A percentile compares a stretch with the other conserved stretches of the same genome.
phyloP scores from a whole-genome alignment of 2,888 invertebrate genomes.

The Epinotia brunnichana region DNA sequence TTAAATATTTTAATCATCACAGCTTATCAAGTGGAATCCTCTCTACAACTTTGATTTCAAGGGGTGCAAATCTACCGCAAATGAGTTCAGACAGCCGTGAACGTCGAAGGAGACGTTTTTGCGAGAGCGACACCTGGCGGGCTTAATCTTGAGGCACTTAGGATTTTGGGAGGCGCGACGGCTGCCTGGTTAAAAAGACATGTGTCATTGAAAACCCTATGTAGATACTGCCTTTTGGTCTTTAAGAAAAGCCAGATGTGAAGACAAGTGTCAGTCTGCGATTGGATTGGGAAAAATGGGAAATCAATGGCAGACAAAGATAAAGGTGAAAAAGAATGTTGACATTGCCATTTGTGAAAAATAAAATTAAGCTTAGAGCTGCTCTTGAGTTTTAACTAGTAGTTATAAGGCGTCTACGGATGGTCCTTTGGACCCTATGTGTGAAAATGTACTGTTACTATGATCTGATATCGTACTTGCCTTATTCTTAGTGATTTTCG shows the following conservation, averaged over 20 bases:
- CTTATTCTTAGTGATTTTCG: too few species aligned
- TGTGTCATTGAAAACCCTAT: slow-evolving; percentile 9
- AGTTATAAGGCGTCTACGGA: too few species aligned
- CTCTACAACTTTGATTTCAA: slow-evolving; percentile 50
- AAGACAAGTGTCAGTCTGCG: slow-evolving; percentile 20
- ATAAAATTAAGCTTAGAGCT: not conserved
- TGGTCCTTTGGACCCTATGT: too few species aligned
- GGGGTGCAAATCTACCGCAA: slow-evolving; percentile 56
- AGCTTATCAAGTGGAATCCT: slow-evolving; percentile 62
- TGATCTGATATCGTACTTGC: too few species aligned
- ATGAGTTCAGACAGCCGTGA: slow-evolving; percentile 77
- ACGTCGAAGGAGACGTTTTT: slow-evolving; percentile 70
- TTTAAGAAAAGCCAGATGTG: not conserved
- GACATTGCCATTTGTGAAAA: not conserved
- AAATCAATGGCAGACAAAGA: not conserved
- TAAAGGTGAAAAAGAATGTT: not conserved
- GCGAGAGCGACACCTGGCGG: slow-evolving; percentile 62
- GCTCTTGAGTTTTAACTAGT: too few species aligned
- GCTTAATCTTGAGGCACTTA: slow-evolving; percentile 71
- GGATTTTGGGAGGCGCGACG: slow-evolving; percentile 60
- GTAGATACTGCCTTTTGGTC: slow-evolving; percentile 3
- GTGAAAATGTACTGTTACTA: too few species aligned
- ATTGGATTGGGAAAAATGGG: slow-evolving; percentile 29
- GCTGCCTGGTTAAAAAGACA: slow-evolving; percentile 44
- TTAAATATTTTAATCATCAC: slow-evolving; percentile 53